phyloP scores from a whole-genome alignment of 2,888 invertebrate species.

The Volucella zonaria region DNA sequence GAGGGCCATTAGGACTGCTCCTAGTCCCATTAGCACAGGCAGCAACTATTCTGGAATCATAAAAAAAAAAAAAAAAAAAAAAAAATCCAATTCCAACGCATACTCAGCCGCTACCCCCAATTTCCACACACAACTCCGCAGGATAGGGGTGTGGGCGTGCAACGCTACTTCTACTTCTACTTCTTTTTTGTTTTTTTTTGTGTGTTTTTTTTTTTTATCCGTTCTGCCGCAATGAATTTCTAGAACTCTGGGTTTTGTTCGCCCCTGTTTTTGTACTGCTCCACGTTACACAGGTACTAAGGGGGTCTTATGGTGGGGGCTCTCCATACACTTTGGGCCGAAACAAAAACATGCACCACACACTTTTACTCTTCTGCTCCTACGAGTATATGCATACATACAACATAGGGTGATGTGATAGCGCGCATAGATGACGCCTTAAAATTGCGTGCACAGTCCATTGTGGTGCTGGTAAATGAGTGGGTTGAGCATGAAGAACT shows the following conservation, averaged over 20 bases:
- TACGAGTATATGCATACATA: conserved; percentile 16
- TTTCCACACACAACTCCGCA: conserved; percentile 20
- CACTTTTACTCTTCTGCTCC: neutral
- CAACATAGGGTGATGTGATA: conserved; percentile 50
- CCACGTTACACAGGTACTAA: conserved; percentile 6
- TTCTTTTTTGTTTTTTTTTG: neutral
- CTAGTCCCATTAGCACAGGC: conserved; percentile 63
- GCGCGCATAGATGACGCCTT: conserved; percentile 74
- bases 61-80: conserved; percentile 53
- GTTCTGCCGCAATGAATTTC: conserved; percentile 53
- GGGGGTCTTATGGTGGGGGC: conserved; percentile 29
- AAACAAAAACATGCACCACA: conserved; percentile 59
- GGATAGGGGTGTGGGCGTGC: conserved; percentile 15
- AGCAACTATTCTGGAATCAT: conserved; percentile 66
- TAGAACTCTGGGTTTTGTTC: conserved; percentile 53
- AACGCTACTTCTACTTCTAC: conserved; percentile 5
- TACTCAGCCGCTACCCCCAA: conserved; percentile 34
- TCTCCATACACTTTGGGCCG: conserved; percentile 15
- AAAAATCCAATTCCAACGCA: conserved; percentile 48
- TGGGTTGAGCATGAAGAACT: no score
- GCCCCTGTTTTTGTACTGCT: conserved; percentile 13
- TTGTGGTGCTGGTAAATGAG: conserved; percentile 41
- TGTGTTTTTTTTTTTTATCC: conserved; percentile 21
- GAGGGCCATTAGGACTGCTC: conserved; percentile 55
- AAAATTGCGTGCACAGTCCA: conserved; percentile 71